Evolutionary conservation across 2,888 invertebrate species (phyloP), one percentile per base, ranked within the genome.

Genomic region (Phaonia tiefii): DNA sequence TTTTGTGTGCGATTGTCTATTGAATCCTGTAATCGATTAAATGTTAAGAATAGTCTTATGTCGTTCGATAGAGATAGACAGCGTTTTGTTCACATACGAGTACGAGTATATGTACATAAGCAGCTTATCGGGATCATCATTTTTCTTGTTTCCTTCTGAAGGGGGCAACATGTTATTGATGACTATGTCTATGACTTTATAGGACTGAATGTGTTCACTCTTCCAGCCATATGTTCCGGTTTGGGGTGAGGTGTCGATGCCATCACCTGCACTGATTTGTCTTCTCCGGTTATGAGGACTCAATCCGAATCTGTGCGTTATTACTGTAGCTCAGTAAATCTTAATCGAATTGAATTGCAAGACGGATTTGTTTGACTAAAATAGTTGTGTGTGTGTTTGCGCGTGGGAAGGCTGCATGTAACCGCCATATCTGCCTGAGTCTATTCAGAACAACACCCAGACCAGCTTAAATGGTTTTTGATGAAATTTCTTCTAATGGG

Each of bases 101-200:
- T n/a, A n/a, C n/a, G n/a, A n/a, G n/a, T n/a, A n/a, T n/a, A n/a
- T n/a, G n/a, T n/a, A n/a, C n/a, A 56, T 81, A 81, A 81, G 81
- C 44, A 72, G 81, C 81, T 81, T 81, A 78, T 81, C 77, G 71
- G 81, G 77, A 81, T 81, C 81, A 81, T 81, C 75, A 78, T 81
- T 78, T 75, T 78, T 77, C 75, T 75, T 81, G 75, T 78, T 75
- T 60, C 20, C 31, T 31, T 31, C 31, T 31, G 44, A 63, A 63
- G 46, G 74, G 44, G 69, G 51, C 44, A 75, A 75, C 63, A 78
- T 67, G 77, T 81, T 81, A 78, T 81, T 81, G 74, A 81, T 78
- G 80, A 77, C 58, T 4, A 63, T 42, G 49, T 31, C 71, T 65
- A 71, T 74, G 67, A 58, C 76, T 70, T 77, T 51, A 26, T 42